Evolutionary conservation across 2,113 vertebrate genomes (phyloP).

Genomic region (Pipra filicauda): DNA sequence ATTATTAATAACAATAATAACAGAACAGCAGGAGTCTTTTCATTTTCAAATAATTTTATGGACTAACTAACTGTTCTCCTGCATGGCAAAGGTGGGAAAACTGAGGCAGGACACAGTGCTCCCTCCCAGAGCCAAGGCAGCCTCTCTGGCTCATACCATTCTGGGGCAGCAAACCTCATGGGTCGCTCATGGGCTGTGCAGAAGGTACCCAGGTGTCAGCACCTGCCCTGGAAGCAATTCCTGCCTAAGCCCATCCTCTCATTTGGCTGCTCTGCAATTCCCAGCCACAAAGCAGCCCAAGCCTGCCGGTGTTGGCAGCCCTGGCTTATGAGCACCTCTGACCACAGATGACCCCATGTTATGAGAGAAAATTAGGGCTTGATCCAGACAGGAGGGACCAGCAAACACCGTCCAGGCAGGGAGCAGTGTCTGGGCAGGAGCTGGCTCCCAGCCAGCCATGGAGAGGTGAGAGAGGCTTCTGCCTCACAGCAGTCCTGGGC

Average conservation of each 20-base stretch:
- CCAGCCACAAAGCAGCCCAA: background rate
- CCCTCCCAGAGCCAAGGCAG: background rate
- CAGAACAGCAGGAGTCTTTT: background rate
- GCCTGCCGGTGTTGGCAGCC: fast-evolving
- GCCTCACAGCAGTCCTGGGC: background rate
- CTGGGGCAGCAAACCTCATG: background rate
- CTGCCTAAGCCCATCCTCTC: background rate
- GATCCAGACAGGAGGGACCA: background rate
- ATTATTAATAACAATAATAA: background rate
- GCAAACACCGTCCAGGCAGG: background rate
- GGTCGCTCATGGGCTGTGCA: background rate
- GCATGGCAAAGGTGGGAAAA: background rate
- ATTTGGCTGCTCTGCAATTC: background rate
- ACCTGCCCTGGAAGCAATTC: background rate
- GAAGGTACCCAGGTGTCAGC: background rate
- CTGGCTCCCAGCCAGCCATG: background rate
- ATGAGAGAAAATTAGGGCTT: fast-evolving
- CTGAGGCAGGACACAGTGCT: background rate
- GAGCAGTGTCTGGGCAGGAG: background rate
- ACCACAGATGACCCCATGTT: background rate
- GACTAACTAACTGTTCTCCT: background rate
- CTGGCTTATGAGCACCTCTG: too few species aligned
- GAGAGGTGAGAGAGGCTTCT: fast-evolving
- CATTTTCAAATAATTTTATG: background rate
- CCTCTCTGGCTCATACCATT: background rate